A percentile compares a stretch with the other conserved stretches of the same genome.
Conservation (phyloP, 2,797 vertebrate species). For the Poeciliopsis presidionis region DNA sequence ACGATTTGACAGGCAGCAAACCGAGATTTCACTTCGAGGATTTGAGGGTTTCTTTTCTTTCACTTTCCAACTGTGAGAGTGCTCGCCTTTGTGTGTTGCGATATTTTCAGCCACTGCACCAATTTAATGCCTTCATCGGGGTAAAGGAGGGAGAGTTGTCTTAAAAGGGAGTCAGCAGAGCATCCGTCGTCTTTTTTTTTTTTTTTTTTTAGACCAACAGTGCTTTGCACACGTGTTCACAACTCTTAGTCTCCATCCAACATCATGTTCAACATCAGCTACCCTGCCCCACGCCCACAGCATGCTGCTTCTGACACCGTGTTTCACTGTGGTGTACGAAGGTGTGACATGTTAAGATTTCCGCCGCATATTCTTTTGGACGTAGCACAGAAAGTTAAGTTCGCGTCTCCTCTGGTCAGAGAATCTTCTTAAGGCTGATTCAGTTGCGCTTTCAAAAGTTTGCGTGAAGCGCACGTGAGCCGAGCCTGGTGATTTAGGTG, state of each 20-base stretch:
- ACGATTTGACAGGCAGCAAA: slow-evolving; percentile 53
- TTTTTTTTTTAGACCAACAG: not conserved
- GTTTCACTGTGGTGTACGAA: not conserved
- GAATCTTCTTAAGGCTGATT: not conserved
- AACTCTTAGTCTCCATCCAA: not conserved
- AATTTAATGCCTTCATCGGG: slow-evolving; percentile 8
- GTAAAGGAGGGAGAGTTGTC: not conserved
- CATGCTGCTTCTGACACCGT: not conserved
- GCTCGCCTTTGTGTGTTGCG: slow-evolving; percentile 17
- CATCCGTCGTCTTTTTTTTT: not conserved
- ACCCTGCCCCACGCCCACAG: not conserved
- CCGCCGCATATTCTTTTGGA: not conserved
- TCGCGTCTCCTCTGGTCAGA: not conserved
- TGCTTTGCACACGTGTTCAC: not conserved
- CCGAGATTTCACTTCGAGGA: slow-evolving; percentile 42
- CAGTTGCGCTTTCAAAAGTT: not conserved
- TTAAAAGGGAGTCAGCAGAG: not conserved
- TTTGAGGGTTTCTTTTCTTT: slow-evolving; percentile 33
- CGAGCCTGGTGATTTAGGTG: not conserved
- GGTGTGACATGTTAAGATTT: not conserved
- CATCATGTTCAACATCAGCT: not conserved
- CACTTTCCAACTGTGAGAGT: slow-evolving; percentile 22
- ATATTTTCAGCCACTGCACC: slow-evolving; percentile 8
- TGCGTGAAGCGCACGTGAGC: not conserved
- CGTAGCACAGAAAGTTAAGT: not conserved